Percentiles rank a stretch among this genome's conserved stretches.
Conservation (phyloP, 2,888 invertebrate species). For the Tinea pellionella region DNA sequence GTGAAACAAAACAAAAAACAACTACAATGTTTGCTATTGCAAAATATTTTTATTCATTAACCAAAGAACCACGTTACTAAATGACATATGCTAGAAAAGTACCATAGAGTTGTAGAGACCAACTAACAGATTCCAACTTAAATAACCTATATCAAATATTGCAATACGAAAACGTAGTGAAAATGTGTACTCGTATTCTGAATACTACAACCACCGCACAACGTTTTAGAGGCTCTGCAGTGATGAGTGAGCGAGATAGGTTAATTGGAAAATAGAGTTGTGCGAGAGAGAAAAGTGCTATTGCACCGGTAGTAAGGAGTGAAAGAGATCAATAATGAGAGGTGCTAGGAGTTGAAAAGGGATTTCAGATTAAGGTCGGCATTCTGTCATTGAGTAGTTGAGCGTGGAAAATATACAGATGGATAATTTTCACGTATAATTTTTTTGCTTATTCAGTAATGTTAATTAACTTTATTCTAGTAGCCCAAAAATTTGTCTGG, state of each 20-base stretch:
- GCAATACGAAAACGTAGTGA: not conserved
- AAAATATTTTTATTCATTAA: slow-evolving; percentile 17
- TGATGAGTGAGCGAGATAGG: slow-evolving; percentile 46
- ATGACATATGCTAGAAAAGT: not conserved
- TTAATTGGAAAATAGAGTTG: slow-evolving; percentile 24
- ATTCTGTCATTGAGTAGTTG: slow-evolving; percentile 57
- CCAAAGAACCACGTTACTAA: slow-evolving; percentile 13
- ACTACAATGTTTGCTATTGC: not conserved
- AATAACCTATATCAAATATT: not conserved
- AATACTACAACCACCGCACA: slow-evolving; percentile 46
- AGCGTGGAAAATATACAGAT: slow-evolving; percentile 39
- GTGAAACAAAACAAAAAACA: not conserved
- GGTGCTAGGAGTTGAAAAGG: slow-evolving; percentile 69
- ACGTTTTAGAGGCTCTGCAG: slow-evolving; percentile 69
- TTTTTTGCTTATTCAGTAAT: too few species aligned
- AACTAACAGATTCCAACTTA: not conserved
- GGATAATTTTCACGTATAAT: not conserved
- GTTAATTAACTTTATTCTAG: too few species aligned
- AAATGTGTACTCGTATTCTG: slow-evolving; percentile 14
- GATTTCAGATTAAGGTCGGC: slow-evolving; percentile 71
- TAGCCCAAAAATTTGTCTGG: too few species aligned
- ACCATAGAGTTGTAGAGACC: not conserved
- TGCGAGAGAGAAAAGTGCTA: slow-evolving; percentile 40
- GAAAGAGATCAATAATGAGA: slow-evolving; percentile 71
- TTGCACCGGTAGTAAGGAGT: slow-evolving; percentile 70